Evolutionary conservation across 2,113 vertebrate genomes (phyloP).

Genomic region (Mobula hypostoma): DNA sequence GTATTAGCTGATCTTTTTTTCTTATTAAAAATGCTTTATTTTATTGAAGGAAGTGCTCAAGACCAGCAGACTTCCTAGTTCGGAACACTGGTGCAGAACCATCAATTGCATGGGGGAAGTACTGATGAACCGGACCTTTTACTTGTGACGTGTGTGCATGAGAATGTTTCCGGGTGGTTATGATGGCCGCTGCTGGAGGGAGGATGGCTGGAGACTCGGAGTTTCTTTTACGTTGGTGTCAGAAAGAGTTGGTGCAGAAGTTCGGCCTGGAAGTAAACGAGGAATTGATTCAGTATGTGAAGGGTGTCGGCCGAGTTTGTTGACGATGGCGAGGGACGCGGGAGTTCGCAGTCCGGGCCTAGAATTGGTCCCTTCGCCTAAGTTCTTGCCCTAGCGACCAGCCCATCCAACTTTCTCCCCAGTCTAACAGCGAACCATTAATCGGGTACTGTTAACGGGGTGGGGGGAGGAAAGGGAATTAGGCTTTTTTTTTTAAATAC

Average conservation of each 20-base stretch:
- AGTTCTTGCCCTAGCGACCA: background rate
- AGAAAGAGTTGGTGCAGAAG: constrained; percentile 63
- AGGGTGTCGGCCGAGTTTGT: background rate
- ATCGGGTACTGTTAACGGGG: too few relatives aligned
- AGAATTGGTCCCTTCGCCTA: too few relatives aligned
- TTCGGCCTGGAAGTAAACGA: constrained; percentile 81
- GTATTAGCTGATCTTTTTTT: background rate
- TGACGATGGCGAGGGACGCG: too few relatives aligned
- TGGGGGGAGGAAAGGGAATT: too few relatives aligned
- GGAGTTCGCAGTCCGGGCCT: background rate
- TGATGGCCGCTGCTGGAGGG: background rate
- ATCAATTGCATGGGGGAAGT: background rate
- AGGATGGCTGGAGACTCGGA: constrained; percentile 48
- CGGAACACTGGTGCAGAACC: background rate
- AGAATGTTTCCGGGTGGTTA: background rate
- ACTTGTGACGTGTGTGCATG: background rate
- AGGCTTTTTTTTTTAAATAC: too few relatives aligned
- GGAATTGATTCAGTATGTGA: constrained; percentile 78
- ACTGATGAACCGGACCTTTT: background rate
- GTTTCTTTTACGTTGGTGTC: constrained; percentile 68
- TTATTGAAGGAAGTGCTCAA: background rate
- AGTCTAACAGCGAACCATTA: too few relatives aligned
- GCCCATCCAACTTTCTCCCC: background rate
- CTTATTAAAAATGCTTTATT: background rate
- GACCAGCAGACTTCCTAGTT: background rate